Evolutionary conservation across 2,113 vertebrate species (phyloP), one percentile per base, ranked within the genome.

Genomic region (Toxotes jaculatrix): DNA sequence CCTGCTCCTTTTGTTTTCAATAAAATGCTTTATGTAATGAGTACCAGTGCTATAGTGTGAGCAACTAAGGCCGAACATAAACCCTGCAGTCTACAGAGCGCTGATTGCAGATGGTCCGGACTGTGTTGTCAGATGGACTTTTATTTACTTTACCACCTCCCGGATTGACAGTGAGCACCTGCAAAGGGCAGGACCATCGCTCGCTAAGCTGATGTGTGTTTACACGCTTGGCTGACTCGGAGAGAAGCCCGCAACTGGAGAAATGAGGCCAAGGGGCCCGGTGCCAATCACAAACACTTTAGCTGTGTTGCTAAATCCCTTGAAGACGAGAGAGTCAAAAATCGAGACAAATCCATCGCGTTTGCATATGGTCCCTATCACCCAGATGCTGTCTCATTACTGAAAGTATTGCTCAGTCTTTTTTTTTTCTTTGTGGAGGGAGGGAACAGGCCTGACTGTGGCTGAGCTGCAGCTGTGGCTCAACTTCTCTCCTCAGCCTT

Each of bases 131-230:
- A 74, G 57, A 62, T 69, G 77, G 83, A 82, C 79, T 85, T 88
- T 70, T 90, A 83, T 91, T 92, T 84, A 82, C 88, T 85, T 89
- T 85, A 74, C 74, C 61, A 72, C 27, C 74, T 90, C 70, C 78
- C 49, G 83, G 78, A 83, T 84, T 82, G 85, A 83, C 85, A 91
- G 82, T 66, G 86, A 92, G 87, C 85, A 85, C 86, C 84, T 90
- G 88, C 73, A 91, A 86, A 88, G 85, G 85, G 83, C 77, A 62
- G 83, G 82, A 85, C 80, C 59, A 60, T 55, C 53, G 40, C 17
- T 76, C 57, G 63, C 87, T 85, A 80, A 83, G 81, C 83, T 77
- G 84, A 90, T 90, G 87, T 84, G 88, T 92, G 79, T 90, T 91
- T 84, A 91, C 78, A 90, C 36, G 80, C 87, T 79, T 57, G 75